Conservation (phyloP, 2,888 invertebrate species). For the Cryptosula pallasiana region DNA sequence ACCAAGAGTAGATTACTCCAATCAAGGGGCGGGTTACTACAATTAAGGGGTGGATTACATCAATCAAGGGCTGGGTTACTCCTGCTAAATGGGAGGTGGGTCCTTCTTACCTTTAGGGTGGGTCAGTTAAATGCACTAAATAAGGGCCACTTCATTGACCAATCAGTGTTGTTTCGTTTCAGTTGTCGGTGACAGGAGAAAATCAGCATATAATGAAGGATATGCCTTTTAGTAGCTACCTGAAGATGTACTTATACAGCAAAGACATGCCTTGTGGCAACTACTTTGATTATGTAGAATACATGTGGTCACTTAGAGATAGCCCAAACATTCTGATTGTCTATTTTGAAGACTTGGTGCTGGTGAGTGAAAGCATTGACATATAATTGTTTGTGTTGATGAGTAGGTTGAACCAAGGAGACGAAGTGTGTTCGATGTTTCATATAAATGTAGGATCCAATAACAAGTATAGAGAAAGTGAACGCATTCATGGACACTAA, state of each 20-base stretch:
- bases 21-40: too few relatives aligned
- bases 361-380: background rate
- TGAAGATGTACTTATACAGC: background rate
- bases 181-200: background rate
- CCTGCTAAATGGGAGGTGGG: too few relatives aligned
- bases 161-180: background rate
- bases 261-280: slow-evolving; percentile 14
- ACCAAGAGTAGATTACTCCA: too few relatives aligned
- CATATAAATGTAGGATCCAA: background rate
- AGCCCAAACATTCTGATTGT: background rate
- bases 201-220: background rate
- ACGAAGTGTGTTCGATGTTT: background rate
- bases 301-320: slow-evolving; percentile 19
- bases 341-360: background rate
- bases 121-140: too few relatives aligned
- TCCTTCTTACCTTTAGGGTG: too few relatives aligned
- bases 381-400: too few relatives aligned
- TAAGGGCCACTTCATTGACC: background rate
- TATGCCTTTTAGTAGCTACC: background rate
- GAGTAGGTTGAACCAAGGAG: too few relatives aligned
- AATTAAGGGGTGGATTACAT: too few relatives aligned
- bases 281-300: slow-evolving; percentile 14
- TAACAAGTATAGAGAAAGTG: slow-evolving; percentile 6
- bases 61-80: too few relatives aligned
- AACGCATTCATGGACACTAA: background rate